phyloP scores from a whole-genome alignment of 2,113 vertebrate genomes.

The Jaculus jaculus region DNA sequence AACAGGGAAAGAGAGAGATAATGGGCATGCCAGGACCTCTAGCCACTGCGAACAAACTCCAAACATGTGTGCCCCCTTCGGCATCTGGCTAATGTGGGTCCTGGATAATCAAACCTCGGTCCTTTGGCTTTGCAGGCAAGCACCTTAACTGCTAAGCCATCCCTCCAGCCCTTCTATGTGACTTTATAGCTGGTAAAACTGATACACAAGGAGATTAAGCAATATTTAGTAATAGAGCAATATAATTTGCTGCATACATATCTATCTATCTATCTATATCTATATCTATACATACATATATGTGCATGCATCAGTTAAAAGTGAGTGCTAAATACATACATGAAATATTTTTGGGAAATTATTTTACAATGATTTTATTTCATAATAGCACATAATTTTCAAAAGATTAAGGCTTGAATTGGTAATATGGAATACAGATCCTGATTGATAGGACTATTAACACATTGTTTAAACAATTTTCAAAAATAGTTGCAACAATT shows the following conservation, averaged over 20 bases:
- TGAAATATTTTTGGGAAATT: background rate
- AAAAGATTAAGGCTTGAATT: background rate
- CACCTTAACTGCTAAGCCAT: too few relatives aligned
- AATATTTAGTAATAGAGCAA: constrained; percentile 7
- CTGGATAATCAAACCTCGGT: too few relatives aligned
- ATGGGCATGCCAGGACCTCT: too few relatives aligned
- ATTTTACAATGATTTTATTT: background rate
- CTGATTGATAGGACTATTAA: constrained; percentile 19
- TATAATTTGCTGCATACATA: background rate
- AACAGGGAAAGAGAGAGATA: too few relatives aligned
- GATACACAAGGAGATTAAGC: background rate
- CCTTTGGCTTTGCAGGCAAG: too few relatives aligned
- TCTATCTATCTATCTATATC: background rate
- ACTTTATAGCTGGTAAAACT: background rate
- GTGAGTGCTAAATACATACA: background rate
- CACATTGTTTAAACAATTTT: constrained; percentile 25
- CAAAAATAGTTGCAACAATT: constrained; percentile 6
- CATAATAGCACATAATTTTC: background rate
- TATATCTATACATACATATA: background rate
- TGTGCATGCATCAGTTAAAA: background rate
- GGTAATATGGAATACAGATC: background rate
- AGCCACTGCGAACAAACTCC: too few relatives aligned
- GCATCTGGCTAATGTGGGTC: too few relatives aligned
- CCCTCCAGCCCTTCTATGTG: too few relatives aligned
- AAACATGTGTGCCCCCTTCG: too few relatives aligned